phyloP scores from a whole-genome alignment of 2,888 invertebrate genomes.

The Noctuana brunneofusca region DNA sequence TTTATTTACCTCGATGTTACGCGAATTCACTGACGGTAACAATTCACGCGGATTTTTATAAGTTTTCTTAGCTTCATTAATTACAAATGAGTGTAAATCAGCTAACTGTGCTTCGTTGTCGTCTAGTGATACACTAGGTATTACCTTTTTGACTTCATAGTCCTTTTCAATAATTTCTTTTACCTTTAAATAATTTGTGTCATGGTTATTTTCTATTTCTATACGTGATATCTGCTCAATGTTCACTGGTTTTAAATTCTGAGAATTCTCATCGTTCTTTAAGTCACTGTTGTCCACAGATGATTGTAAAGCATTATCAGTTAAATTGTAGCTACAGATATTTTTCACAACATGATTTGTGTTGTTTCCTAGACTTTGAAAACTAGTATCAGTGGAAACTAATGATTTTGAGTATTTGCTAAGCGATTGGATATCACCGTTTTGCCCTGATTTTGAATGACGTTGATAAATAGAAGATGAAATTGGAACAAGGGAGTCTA shows the following conservation, averaged over 20 bases:
- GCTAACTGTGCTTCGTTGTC: too few relatives aligned
- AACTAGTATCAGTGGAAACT: not conserved
- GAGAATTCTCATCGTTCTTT: not conserved
- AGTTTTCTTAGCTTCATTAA: too few relatives aligned
- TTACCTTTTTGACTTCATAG: too few relatives aligned
- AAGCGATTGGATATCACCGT: not conserved
- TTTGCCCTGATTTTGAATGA: not conserved
- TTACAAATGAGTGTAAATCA: too few relatives aligned
- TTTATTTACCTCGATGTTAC: not conserved
- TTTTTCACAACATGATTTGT: not conserved
- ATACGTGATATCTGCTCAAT: not conserved
- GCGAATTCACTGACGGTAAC: not conserved
- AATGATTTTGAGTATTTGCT: not conserved
- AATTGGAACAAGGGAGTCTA: not conserved
- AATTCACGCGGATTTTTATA: not conserved
- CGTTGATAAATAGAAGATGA: not conserved
- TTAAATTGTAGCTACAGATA: too few relatives aligned
- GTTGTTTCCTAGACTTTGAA: not conserved
- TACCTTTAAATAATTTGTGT: too few relatives aligned
- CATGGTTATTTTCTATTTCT: too few relatives aligned
- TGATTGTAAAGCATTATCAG: too few relatives aligned
- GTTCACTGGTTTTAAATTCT: not conserved
- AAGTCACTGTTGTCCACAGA: too few relatives aligned
- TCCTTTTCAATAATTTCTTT: too few relatives aligned
- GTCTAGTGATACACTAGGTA: too few relatives aligned